phyloP scores from a whole-genome alignment of 1,140 invertebrate genomes.

The Brachionus asplanchnoidis region DNA sequence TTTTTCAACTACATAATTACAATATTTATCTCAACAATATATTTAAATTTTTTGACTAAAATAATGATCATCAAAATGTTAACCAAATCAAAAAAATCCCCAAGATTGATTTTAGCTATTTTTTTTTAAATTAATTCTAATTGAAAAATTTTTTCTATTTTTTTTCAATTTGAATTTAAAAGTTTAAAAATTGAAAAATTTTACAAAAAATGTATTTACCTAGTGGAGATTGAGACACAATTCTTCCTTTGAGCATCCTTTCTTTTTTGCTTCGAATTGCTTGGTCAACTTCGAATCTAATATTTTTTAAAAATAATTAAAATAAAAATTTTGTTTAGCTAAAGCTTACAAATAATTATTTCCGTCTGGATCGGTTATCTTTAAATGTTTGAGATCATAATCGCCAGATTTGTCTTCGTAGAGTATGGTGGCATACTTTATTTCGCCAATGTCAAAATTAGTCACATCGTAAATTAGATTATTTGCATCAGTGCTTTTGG shows the following conservation, averaged over 20 bases:
- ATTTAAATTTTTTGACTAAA: too few species aligned
- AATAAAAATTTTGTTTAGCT: background rate
- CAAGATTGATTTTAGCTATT: too few species aligned
- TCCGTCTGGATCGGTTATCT: background rate
- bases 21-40: too few species aligned
- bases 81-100: too few species aligned
- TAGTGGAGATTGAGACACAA: background rate
- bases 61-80: too few species aligned
- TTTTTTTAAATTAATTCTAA: too few species aligned
- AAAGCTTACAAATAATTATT: background rate
- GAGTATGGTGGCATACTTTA: background rate
- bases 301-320: background rate
- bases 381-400: slow-evolving; percentile 11
- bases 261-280: background rate
- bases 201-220: background rate
- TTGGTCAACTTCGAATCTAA: background rate
- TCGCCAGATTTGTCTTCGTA: background rate
- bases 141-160: background rate
- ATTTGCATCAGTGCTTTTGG: background rate
- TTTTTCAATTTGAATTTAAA: too few species aligned
- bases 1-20: too few species aligned
- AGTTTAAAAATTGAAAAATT: too few species aligned
- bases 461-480: background rate
- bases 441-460: slow-evolving; percentile 16
- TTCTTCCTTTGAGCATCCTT: slow-evolving; percentile 1